Base-by-base conservation (phyloP, 2,113 vertebrate species). In the Melierax canorus region DNA sequence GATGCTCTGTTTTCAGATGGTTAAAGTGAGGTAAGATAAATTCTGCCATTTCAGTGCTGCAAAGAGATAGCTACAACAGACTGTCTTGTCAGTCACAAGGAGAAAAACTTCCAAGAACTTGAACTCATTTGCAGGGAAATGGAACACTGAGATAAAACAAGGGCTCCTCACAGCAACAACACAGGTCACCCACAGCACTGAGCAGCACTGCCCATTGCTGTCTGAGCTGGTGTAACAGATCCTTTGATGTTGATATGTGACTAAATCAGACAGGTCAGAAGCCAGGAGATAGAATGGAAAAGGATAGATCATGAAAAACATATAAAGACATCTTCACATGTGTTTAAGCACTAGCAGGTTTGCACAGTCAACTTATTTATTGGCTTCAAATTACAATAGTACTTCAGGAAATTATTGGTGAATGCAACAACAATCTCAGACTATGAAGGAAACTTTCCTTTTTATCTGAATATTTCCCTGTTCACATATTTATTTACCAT, bases 41-140 rank as follows among this genome's bases (percentile, higher is more conserved):
- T 67, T 48, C 62, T 92, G 77, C 29, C 27, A 56, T 78, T 77
- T 67, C 38, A 26, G 59, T 45, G n/a, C 86, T 82, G 20, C 39
- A 21, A 73, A 76, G 29, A 32, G 21, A 41, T 21, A 20, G 56
- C n/a, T 86, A 30, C 55, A 74, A 36, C 84, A 96, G 89, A 59
- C 62, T 94, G 83, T 36, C 76, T 84, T 96, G 76, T 59, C 64
- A 92, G 56, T 94, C 86, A 94, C 29, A 63, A 46, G 68, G 46
- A 82, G 80, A 51, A 89, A 92, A 95, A 21, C n/a, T 89, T 92
- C 36, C 43, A 71, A 59, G 91, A 95, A 85, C 41, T 51, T 71
- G 73, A 94, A 79, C 84, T 72, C 63, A 20, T 91, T 92, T 94
- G 56, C 90, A 91, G 80, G 64, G 81, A 96, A 94, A 80, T 75